Base-by-base conservation (phyloP, 2,113 vertebrate genomes). In the Clinocottus analis region DNA sequence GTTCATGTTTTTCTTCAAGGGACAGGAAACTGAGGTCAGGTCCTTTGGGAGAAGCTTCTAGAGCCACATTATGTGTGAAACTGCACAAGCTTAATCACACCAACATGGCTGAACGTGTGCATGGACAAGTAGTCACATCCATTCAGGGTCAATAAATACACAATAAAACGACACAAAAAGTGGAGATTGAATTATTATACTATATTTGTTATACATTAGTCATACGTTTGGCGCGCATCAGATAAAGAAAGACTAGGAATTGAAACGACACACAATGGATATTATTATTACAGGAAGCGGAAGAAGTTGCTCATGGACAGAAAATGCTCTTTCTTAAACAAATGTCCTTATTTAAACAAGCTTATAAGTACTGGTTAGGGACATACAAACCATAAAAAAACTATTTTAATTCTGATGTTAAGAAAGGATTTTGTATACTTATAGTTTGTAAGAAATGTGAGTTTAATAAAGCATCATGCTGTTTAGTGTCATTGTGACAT, bases 231-330 rank as follows among this genome's bases (percentile, higher is more conserved):
- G 35, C 60, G 77, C 12, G 49, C 16, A 92, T 92, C 91, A 89
- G 90, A 92, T 88, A 91, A 93, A 84, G 71, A 53, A 82, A 64
- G 59, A 65, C 47, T 43, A 80, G 81, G 41, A 88, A 85, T 75
- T 25, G 37, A 88, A 87, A 81, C 55, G 79, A 88, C 75, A 72
- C 61, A 75, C 63, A 85, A 88, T 69, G 49, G 88, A 78, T 86
- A 84, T 93, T 94, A 93, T 93, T 94, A 93, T 94, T 92, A 65
- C 77, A 88, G 90, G 88, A 93, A 91, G 86, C 75, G 39, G 76
- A 79, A 80, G 91, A 91, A 93, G 92, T 93, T 84, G 72, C 72
- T 88, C 85, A 88, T 88, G 90, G 62, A 19, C 59, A 80, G 87
- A 90, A 91, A 89, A 75, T 71, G 76, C 39, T 27, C 53, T 43